Percentiles rank a stretch among this genome's conserved stretches.
phyloP scores from a whole-genome alignment of 2,113 vertebrate genomes.

The Saguinus midas region DNA sequence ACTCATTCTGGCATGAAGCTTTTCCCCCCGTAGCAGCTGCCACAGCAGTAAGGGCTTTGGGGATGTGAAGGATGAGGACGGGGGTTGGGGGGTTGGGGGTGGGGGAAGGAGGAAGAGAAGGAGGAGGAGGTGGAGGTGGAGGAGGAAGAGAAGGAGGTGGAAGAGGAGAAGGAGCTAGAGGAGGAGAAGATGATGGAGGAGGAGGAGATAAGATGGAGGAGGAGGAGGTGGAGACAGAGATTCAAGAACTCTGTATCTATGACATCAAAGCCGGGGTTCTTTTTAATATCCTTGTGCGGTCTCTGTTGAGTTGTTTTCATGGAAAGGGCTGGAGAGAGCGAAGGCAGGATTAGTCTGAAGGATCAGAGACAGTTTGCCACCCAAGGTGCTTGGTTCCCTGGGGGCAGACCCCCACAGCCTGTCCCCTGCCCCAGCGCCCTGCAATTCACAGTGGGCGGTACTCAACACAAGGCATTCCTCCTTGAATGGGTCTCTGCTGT shows the following conservation, averaged over 20 bases:
- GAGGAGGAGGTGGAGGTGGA: not conserved
- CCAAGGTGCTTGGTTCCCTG: not conserved
- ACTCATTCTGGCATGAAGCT: constrained; percentile 64
- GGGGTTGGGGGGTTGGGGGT: not conserved
- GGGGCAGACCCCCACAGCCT: not conserved
- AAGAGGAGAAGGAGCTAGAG: not conserved
- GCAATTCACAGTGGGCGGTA: not conserved
- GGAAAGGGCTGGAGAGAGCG: too few species aligned
- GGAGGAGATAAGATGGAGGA: not conserved
- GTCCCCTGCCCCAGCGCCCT: not conserved
- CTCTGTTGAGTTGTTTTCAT: not conserved
- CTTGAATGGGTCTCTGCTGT: not conserved
- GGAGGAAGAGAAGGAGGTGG: too few species aligned
- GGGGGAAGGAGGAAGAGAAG: not conserved
- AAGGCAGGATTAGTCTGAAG: not conserved
- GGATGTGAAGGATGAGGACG: not conserved
- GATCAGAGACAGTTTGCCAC: not conserved
- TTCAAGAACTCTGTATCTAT: too few species aligned
- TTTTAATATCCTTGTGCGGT: not conserved
- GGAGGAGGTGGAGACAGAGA: not conserved
- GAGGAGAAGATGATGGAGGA: too few species aligned
- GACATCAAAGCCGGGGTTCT: not conserved
- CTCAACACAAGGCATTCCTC: not conserved
- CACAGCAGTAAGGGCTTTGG: not conserved
- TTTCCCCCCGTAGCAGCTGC: not conserved